Evolutionary conservation across 2,113 vertebrate species (phyloP), one percentile per base, ranked within the genome.

Genomic region (Columba janthina): DNA sequence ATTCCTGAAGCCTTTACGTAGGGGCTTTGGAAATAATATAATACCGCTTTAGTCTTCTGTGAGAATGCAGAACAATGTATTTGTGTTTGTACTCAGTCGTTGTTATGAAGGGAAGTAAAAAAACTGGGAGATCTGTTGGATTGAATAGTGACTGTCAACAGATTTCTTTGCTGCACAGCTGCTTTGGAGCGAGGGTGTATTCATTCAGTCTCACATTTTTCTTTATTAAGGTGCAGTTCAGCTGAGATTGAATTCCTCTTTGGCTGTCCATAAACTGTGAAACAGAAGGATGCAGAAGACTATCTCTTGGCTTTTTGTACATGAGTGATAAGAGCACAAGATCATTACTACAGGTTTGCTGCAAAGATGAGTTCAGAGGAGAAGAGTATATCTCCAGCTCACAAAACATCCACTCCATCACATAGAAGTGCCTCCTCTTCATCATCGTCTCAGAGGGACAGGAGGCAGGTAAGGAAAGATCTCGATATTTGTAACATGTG

Each of bases 401-500:
- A 99, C 97, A 99, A 98, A 97, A 98, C 93, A 34, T 97, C 99
- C 91, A 99, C 99, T 38, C 99, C 99, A 14, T 98, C 99, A 72
- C 99, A 99, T 83, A 99, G 99, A 98, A 99, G 99, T 98, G 98
- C 98, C 96, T 99, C 99, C 54, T 99, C 98, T 28, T 99, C 99
- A 7, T 98, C 98, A 2, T 99, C 99, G 0, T 99, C 99, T 88
- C 99, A 99, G 94, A 98, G 99, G 57, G 99, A 99, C 92, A 99
- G 99, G 96, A 98, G 99, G 89, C 99, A 99, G 99, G 99, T 99
- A 98, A 98, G 98, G 67, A 93, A 74, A 78, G 11, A 29, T 77
- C 19, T 34, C 9, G 38, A 36, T 3, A 3, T 85, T 64, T 78
- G 18, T 34, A 76, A 34, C 9, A 21, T 87, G 31, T 48, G 18